phyloP scores from a whole-genome alignment of 2,888 invertebrate species.

The Epiblema foenella region DNA sequence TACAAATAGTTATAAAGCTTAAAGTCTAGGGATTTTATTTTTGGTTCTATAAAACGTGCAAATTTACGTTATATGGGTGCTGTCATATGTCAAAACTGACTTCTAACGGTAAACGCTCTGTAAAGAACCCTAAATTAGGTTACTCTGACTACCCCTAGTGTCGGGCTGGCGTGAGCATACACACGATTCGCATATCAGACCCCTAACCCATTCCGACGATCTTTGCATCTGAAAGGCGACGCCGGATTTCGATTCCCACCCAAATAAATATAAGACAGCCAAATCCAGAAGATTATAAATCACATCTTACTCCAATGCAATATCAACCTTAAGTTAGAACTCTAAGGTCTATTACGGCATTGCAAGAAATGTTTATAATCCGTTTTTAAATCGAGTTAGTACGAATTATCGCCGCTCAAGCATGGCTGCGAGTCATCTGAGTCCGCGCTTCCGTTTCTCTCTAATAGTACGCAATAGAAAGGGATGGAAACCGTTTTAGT shows the following conservation, averaged over 20 bases:
- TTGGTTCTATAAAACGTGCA: too few species aligned
- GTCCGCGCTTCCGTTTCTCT: conserved; percentile 1
- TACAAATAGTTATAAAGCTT: too few species aligned
- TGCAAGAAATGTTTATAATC: too few species aligned
- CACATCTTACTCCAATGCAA: neutral
- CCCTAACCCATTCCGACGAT: conserved; percentile 33
- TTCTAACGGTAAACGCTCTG: neutral
- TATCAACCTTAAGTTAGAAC: neutral
- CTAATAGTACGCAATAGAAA: neutral
- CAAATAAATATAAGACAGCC: conserved; percentile 29
- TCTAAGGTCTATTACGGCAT: neutral
- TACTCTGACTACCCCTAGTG: neutral
- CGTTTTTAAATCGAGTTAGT: conserved; percentile 4
- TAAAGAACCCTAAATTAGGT: neutral
- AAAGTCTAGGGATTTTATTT: too few species aligned
- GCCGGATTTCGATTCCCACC: conserved; percentile 37
- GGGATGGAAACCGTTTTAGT: conserved; percentile 35
- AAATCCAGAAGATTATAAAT: neutral
- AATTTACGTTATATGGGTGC: too few species aligned
- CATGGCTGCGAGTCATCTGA: conserved; percentile 34
- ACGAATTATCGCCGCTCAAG: conserved; percentile 40
- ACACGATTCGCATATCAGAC: neutral
- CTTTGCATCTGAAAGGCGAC: conserved; percentile 42
- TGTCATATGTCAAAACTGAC: too few species aligned
- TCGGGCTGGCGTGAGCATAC: conserved; percentile 13